Conservation (phyloP, 2,113 vertebrate genomes). For the Catharus bicknelli region DNA sequence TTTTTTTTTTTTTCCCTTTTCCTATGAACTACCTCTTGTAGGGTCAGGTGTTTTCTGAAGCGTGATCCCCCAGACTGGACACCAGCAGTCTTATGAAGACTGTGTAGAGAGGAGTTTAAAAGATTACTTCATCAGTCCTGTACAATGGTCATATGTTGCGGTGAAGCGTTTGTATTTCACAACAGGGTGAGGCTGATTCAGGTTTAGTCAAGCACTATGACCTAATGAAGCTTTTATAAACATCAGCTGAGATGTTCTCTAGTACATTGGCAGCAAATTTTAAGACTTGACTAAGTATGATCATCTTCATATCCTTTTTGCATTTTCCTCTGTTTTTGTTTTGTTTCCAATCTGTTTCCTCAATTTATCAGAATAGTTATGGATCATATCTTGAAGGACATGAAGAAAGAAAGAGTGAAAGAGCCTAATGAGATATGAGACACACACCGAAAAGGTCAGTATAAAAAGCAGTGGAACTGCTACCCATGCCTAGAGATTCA, state of each 20-base stretch:
- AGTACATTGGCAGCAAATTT: neutral
- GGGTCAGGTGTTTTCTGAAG: neutral
- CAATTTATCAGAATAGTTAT: neutral
- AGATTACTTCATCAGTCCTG: neutral
- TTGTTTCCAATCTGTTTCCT: neutral
- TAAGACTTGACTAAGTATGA: neutral
- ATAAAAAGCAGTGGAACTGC: neutral
- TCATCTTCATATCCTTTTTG: neutral
- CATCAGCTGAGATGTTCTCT: neutral
- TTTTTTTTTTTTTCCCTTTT: neutral
- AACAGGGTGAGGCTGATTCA: neutral
- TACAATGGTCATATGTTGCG: neutral
- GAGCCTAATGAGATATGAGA: neutral
- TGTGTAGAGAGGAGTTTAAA: neutral
- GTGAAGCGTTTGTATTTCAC: neutral
- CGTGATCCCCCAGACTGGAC: neutral
- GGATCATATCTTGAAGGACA: neutral
- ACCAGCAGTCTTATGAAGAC: neutral
- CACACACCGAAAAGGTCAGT: neutral
- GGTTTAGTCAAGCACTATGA: neutral
- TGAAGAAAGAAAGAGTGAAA: neutral
- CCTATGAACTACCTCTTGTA: neutral
- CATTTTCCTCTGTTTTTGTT: neutral
- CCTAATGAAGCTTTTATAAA: neutral
- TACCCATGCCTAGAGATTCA: neutral